Conservation (phyloP, 2,113 vertebrate genomes). For the Fulica atra region DNA sequence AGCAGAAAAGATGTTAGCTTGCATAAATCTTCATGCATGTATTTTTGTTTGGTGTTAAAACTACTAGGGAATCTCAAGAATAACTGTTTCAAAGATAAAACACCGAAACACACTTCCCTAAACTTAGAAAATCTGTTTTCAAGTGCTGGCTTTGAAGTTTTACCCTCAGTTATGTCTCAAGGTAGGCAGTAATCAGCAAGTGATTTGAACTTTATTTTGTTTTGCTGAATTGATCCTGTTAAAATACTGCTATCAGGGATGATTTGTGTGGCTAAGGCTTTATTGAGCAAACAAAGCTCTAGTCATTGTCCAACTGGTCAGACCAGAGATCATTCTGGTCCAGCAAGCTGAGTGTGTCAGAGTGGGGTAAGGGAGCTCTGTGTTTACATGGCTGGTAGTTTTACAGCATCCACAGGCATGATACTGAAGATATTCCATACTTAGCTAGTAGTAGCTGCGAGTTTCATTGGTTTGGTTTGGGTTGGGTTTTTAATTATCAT, state of each 20-base stretch:
- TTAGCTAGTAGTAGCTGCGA: not conserved
- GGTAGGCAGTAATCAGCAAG: not conserved
- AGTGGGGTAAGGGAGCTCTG: fast-evolving
- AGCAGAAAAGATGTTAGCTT: not conserved
- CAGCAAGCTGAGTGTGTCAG: not conserved
- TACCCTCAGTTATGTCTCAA: not conserved
- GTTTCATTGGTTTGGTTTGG: not conserved
- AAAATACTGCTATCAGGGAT: not conserved
- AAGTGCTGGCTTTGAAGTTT: not conserved
- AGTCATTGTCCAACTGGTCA: not conserved
- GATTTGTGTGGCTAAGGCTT: not conserved
- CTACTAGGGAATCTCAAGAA: not conserved
- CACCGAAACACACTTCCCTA: not conserved
- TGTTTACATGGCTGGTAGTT: not conserved
- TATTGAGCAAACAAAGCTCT: not conserved
- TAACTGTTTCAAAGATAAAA: not conserved
- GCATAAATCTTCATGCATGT: not conserved
- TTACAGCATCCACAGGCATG: not conserved
- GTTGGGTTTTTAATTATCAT: not conserved
- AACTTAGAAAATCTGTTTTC: not conserved
- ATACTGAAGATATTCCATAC: not conserved
- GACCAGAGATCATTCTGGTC: not conserved
- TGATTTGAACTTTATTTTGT: not conserved
- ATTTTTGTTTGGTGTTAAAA: not conserved
- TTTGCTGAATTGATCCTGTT: constrained; percentile 4